These are phyloP conservation scores for Poeciliopsis gracilis DNA, from an alignment of 2,797 vertebrate species.

Conservation along the genomic window DNA sequence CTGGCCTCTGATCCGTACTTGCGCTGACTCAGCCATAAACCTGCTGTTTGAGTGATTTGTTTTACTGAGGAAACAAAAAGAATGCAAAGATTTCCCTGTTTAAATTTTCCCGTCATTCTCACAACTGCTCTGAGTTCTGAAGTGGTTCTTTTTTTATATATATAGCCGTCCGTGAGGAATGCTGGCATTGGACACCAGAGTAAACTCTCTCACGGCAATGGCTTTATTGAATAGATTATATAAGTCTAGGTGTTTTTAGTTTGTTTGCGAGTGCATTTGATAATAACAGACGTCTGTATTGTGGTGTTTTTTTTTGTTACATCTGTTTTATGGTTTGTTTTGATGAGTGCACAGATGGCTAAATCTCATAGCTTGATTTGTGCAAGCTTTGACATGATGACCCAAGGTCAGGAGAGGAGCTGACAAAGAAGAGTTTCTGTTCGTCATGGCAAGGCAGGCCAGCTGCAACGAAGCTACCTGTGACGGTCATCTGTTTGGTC, in stretches of 20 bases:
- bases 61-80: conserved; percentile 59
- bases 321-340: conserved; percentile 40
- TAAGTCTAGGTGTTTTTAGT: conserved; percentile 23
- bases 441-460: conserved; percentile 54
- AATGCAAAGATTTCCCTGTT: conserved; percentile 54
- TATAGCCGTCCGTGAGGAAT: conserved; percentile 73
- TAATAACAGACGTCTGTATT: conserved; percentile 13
- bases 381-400: conserved; percentile 73
- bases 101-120: conserved; percentile 67
- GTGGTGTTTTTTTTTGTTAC: conserved; percentile 65
- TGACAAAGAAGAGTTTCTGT: conserved; percentile 56
- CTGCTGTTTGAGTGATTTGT: conserved; percentile 39
- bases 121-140: conserved; percentile 62
- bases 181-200: conserved; percentile 53
- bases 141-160: conserved; percentile 53
- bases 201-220: conserved; percentile 71
- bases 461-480: conserved; percentile 54
- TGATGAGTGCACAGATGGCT: conserved; percentile 19
- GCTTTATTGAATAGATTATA: conserved; percentile 53
- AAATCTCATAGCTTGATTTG: conserved; percentile 68
- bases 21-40: conserved; percentile 40
- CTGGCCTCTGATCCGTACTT: conserved; percentile 9
- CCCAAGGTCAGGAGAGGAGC: conserved; percentile 67
- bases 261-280: conserved; percentile 28
- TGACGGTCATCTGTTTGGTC: conserved; percentile 52